A percentile compares a stretch with the other conserved stretches of the same genome.
phyloP scores from a whole-genome alignment of 37 sponge, comb jelly and placozoan species.

The Halichondria panicea region DNA sequence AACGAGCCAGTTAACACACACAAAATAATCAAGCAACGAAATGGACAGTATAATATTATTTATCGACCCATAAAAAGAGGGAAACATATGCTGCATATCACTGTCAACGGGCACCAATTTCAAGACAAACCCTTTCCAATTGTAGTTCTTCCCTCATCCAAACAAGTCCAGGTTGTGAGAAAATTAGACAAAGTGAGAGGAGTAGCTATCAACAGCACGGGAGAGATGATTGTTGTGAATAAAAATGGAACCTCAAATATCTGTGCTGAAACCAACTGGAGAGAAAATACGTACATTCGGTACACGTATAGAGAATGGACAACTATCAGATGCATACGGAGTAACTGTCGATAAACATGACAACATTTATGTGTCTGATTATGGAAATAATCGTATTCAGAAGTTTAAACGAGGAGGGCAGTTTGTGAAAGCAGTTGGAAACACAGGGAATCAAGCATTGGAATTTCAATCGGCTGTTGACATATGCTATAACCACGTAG shows the following conservation, averaged over 20 bases:
- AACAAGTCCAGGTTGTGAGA: not conserved
- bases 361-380: conserved; percentile 34
- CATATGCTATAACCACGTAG: conserved; percentile 24
- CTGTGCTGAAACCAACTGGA: conserved; percentile 14
- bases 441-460: conserved; percentile 11
- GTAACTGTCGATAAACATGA: conserved; percentile 19
- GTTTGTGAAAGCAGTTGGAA: conserved; percentile 37
- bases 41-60: conserved; percentile 1
- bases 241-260: not conserved
- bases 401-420: conserved; percentile 50
- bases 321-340: conserved; percentile 28
- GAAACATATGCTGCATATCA: conserved; percentile 16
- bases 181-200: conserved; percentile 17
- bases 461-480: conserved; percentile 39
- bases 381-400: conserved; percentile 39
- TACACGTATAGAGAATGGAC: conserved; percentile 20
- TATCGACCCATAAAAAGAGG: conserved; percentile 15
- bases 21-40: not conserved
- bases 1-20: too few species aligned
- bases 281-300: conserved; percentile 19
- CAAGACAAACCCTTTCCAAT: conserved; percentile 35
- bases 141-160: not conserved
- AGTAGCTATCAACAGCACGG: conserved; percentile 22
- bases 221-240: conserved; percentile 36
- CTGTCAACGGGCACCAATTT: conserved; percentile 5